These are phyloP conservation scores for Chaetops frenatus DNA, from an alignment of 2,113 vertebrate genomes.

Conservation along the genomic window DNA sequence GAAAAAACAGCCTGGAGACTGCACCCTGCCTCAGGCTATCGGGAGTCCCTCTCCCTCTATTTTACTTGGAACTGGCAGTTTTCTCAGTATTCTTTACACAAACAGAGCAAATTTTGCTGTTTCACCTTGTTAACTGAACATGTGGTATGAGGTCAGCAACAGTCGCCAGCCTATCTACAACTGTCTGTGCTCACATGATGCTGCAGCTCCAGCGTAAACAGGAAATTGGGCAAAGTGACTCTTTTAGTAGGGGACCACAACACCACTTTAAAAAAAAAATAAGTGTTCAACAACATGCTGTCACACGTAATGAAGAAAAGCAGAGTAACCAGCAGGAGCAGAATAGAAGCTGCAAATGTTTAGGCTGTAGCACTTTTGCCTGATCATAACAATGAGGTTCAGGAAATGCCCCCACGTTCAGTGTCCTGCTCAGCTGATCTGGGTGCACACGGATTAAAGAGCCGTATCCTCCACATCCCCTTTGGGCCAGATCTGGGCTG, in stretches of 20 bases:
- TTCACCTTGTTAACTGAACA: conserved; percentile 55
- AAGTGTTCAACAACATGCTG: neutral
- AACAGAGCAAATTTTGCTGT: conserved; percentile 48
- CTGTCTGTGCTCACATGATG: conserved; percentile 67
- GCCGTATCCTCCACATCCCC: neutral
- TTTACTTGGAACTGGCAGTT: conserved; percentile 47
- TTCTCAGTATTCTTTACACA: conserved; percentile 29
- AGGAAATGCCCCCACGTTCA: neutral
- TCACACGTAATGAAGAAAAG: neutral
- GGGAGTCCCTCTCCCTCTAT: neutral
- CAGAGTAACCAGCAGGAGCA: neutral
- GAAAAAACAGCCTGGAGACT: neutral
- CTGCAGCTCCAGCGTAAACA: conserved; percentile 61
- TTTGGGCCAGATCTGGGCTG: neutral
- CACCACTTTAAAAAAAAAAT: neutral
- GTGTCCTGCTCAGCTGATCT: neutral
- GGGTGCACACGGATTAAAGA: neutral
- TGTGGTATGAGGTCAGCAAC: conserved; percentile 58
- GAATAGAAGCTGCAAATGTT: neutral
- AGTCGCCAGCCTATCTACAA: conserved; percentile 64
- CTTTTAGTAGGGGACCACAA: conserved; percentile 19
- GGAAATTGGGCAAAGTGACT: conserved; percentile 71
- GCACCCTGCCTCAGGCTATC: neutral
- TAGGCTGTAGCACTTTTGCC: neutral
- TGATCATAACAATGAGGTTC: neutral